These are phyloP conservation scores for Gorsachius magnificus DNA, from an alignment of 2,797 vertebrate genomes.

Conservation along the genomic window DNA sequence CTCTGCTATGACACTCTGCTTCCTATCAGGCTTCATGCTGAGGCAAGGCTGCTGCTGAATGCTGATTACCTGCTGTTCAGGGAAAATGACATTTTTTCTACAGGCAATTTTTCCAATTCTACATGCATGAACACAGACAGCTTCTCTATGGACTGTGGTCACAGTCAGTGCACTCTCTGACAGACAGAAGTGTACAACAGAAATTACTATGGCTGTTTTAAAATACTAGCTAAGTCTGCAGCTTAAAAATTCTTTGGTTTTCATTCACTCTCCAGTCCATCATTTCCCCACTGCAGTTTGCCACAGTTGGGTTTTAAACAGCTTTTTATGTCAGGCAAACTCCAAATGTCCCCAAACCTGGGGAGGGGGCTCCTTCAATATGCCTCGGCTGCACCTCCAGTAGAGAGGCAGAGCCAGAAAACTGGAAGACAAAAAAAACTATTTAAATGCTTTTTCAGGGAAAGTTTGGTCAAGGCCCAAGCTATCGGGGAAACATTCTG, in stretches of 20 bases:
- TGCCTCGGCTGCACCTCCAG: background rate
- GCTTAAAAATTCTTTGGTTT: background rate
- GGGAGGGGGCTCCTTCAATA: background rate
- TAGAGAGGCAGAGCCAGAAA: background rate
- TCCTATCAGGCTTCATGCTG: background rate
- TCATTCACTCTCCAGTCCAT: background rate
- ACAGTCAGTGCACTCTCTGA: background rate
- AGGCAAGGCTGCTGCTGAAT: slow-evolving; percentile 15
- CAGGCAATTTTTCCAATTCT: background rate
- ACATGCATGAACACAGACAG: background rate
- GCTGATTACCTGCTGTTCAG: background rate
- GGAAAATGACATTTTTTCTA: background rate
- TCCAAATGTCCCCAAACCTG: background rate
- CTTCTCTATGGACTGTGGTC: background rate
- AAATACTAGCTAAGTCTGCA: background rate
- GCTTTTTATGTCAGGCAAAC: background rate
- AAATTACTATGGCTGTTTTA: background rate
- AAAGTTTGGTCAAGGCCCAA: background rate
- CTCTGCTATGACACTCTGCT: slow-evolving; percentile 10
- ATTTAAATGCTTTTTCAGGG: background rate
- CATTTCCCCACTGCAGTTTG: background rate
- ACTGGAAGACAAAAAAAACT: background rate
- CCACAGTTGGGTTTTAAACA: background rate
- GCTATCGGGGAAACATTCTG: background rate
- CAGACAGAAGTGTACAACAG: background rate